Conservation (phyloP, 2,797 vertebrate genomes). For the Neoniphon sammara region DNA sequence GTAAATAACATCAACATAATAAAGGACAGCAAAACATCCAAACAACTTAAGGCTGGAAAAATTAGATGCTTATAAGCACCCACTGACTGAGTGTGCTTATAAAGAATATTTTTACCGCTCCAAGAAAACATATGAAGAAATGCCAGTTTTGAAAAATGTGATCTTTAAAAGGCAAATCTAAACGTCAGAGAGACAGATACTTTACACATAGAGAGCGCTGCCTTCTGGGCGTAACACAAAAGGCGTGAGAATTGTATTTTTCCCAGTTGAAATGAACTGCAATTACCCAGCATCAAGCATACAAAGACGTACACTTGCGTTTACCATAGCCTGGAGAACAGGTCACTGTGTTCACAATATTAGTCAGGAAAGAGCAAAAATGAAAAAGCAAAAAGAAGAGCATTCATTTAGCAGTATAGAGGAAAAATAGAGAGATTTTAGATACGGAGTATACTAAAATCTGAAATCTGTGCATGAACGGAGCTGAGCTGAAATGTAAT, state of each 20-base stretch:
- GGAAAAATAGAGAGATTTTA: conserved; percentile 4
- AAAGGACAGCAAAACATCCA: conserved; percentile 44
- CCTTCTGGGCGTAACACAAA: conserved; percentile 77
- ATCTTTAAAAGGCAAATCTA: conserved; percentile 82
- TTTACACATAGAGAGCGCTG: conserved; percentile 73
- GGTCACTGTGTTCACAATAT: conserved; percentile 58
- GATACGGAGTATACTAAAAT: neutral
- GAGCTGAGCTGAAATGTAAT: conserved; percentile 19
- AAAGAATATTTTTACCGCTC: conserved; percentile 72
- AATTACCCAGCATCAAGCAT: conserved; percentile 73
- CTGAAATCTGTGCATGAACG: neutral
- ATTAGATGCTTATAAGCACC: conserved; percentile 65
- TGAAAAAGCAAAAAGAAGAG: conserved; percentile 1
- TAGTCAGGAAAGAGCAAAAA: conserved; percentile 55
- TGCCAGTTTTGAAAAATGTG: conserved; percentile 80
- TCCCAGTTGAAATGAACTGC: conserved; percentile 75
- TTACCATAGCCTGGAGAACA: conserved; percentile 66
- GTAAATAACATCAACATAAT: conserved; percentile 41
- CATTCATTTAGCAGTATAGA: conserved; percentile 22
- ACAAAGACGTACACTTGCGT: conserved; percentile 53
- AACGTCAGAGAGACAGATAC: conserved; percentile 82
- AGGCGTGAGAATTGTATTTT: conserved; percentile 73
- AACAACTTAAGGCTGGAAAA: conserved; percentile 65
- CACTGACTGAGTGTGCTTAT: conserved; percentile 51
- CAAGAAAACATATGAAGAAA: conserved; percentile 75